These are phyloP conservation scores for Pseudochaenichthys georgianus DNA, from an alignment of 2,797 vertebrate species.

Conservation along the genomic window DNA sequence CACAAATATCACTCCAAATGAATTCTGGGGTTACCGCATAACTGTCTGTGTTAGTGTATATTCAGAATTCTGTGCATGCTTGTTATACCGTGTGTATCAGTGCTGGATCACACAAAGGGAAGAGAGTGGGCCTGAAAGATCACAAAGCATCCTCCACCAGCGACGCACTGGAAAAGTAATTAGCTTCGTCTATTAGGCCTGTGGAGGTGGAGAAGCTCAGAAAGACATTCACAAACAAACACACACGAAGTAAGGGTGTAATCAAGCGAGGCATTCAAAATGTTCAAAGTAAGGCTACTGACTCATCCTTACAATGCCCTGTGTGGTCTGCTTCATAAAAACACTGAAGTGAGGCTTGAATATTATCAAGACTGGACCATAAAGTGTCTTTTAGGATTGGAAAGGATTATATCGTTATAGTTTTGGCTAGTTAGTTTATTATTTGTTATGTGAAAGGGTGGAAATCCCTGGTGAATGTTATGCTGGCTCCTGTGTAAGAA, in stretches of 20 bases:
- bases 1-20: not conserved
- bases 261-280: slow-evolving; percentile 4
- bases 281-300: slow-evolving; percentile 5
- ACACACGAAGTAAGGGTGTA: not conserved
- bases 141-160: slow-evolving; percentile 14
- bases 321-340: slow-evolving; percentile 4
- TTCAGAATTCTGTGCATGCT: not conserved
- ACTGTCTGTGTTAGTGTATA: not conserved
- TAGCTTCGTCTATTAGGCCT: slow-evolving; percentile 28
- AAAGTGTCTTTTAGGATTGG: not conserved
- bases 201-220: slow-evolving; percentile 13
- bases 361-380: not conserved
- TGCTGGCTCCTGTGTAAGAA: not conserved
- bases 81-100: not conserved
- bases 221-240: not conserved
- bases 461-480: not conserved
- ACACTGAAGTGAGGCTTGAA: not conserved
- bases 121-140: slow-evolving; percentile 21
- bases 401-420: not conserved
- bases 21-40: not conserved
- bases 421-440: not conserved
- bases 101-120: slow-evolving; percentile 12
- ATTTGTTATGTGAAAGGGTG: no score
- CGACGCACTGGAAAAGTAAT: slow-evolving; percentile 34
- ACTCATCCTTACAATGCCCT: not conserved